Percentiles rank a stretch among this genome's conserved stretches.
Evolutionary conservation across 2,888 invertebrate species (phyloP).

Genomic region (Amphipyra berbera): DNA sequence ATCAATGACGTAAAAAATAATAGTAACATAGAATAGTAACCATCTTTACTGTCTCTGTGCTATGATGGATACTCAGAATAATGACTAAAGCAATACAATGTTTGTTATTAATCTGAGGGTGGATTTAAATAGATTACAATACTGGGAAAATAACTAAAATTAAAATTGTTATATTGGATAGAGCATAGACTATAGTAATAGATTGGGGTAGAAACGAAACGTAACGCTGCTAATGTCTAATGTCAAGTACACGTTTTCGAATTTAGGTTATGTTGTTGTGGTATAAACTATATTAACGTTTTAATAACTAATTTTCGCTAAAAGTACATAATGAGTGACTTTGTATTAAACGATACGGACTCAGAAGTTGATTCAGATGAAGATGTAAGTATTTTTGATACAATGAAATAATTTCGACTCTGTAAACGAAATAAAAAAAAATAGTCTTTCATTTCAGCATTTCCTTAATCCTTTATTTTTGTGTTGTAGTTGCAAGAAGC

Average conservation of each 20-base stretch:
- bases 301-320: background rate
- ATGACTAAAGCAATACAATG: no score
- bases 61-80: no score
- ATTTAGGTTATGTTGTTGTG: constrained; percentile 52
- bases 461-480: constrained; percentile 6
- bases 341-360: constrained; percentile 84
- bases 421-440: background rate
- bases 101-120: no score
- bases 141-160: no score
- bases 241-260: constrained; percentile 47
- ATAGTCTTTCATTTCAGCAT: background rate
- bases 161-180: no score
- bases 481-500: constrained; percentile 95
- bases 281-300: background rate
- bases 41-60: no score
- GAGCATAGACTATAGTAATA: no score
- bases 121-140: no score
- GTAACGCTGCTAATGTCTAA: no score
- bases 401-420: background rate
- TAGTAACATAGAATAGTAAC: no score
- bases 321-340: constrained; percentile 76
- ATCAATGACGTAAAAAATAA: no score
- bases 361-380: constrained; percentile 90
- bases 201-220: no score
- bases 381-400: constrained; percentile 78